phyloP scores from a whole-genome alignment of 2,797 vertebrate genomes.

The Parambassis ranga region DNA sequence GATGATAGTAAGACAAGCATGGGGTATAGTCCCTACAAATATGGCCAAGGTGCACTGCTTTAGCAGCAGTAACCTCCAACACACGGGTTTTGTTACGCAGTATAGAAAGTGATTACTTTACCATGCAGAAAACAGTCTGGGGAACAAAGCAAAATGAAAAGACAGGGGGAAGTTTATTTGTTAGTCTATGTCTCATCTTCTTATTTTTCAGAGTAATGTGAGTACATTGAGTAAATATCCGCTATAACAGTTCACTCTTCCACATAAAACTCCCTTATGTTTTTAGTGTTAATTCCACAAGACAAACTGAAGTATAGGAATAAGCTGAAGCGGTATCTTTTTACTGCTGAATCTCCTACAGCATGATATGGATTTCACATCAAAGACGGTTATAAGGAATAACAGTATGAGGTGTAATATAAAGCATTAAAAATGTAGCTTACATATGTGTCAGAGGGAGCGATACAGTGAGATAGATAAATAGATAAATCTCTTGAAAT shows the following conservation, averaged over 20 bases:
- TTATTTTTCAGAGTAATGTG: background rate
- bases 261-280: constrained; percentile 4
- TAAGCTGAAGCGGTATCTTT: constrained; percentile 22
- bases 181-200: background rate
- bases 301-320: background rate
- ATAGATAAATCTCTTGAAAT: constrained; percentile 25
- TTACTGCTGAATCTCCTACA: constrained; percentile 39
- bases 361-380: constrained; percentile 56
- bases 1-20: no score
- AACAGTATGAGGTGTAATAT: constrained; percentile 14
- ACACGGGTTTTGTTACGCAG: no score
- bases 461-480: background rate
- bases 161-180: no score
- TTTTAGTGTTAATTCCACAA: background rate
- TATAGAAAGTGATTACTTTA: no score
- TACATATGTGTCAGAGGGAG: background rate
- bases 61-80: no score
- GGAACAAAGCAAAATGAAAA: no score
- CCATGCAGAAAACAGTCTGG: no score
- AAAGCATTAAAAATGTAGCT: constrained; percentile 4
- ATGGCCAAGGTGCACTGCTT: no score
- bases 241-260: background rate
- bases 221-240: background rate
- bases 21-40: no score
- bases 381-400: constrained; percentile 18